Conservation (phyloP, 2,113 vertebrate genomes). For the Oncorhynchus gorbuscha region DNA sequence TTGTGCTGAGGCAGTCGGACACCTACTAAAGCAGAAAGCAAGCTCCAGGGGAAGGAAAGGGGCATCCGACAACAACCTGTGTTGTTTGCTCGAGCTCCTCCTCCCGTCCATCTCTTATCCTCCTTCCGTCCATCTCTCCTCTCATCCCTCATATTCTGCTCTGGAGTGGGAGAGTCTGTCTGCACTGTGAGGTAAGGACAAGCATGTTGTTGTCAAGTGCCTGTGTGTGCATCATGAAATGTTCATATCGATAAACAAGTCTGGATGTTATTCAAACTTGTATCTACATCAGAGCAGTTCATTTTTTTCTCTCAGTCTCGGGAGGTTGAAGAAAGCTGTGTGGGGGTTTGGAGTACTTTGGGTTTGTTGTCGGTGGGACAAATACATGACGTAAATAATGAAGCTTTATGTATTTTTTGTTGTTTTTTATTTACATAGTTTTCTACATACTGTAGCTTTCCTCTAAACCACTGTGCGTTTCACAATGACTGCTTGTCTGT, state of each 20-base stretch:
- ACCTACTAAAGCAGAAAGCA: slow-evolving; percentile 43
- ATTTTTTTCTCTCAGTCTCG: background rate
- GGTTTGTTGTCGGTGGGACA: slow-evolving; percentile 15
- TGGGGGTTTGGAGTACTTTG: slow-evolving; percentile 43
- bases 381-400: background rate
- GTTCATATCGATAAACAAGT: background rate
- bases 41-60: slow-evolving; percentile 47
- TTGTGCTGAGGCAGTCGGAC: slow-evolving; percentile 43
- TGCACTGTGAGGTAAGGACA: slow-evolving; percentile 60
- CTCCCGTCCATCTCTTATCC: slow-evolving; percentile 50
- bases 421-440: background rate
- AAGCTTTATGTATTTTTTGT: background rate
- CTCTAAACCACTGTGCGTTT: background rate
- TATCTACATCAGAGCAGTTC: background rate
- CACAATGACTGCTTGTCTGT: background rate
- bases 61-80: slow-evolving; percentile 64
- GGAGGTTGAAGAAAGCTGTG: slow-evolving; percentile 2
- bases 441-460: background rate
- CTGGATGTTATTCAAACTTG: slow-evolving; percentile 2
- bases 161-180: slow-evolving; percentile 51
- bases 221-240: slow-evolving; percentile 10
- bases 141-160: slow-evolving; percentile 62
- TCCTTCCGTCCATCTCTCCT: slow-evolving; percentile 37
- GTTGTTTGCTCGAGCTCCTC: slow-evolving; percentile 61
- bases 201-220: slow-evolving; percentile 51